Evolutionary conservation across 2,113 vertebrate species (phyloP).

Genomic region (cat (Felis catus)): F.catus_Fca126_mat1.0 CM031412.1:52676501-52677000

Average conservation of each 20-base stretch:
- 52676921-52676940: neutral
- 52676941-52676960: neutral
- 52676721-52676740: too few species aligned
- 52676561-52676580: neutral
- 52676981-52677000: neutral
- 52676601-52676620: neutral
- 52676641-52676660: too few species aligned
- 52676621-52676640: neutral
- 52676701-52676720: too few species aligned
- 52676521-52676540: neutral
- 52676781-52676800: too few species aligned
- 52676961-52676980: slow-evolving; percentile 7
- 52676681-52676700: too few species aligned
- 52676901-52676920: neutral
- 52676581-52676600: slow-evolving; percentile 8
- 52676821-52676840: too few species aligned
- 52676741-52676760: too few species aligned
- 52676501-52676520: neutral
- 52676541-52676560: slow-evolving; percentile 27
- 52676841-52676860: too few species aligned
- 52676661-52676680: too few species aligned
- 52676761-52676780: too few species aligned
- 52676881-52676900: neutral
- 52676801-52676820: too few species aligned
- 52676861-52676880: too few species aligned